Conservation (phyloP, 2,113 vertebrate species). For the Picathartes gymnocephalus region DNA sequence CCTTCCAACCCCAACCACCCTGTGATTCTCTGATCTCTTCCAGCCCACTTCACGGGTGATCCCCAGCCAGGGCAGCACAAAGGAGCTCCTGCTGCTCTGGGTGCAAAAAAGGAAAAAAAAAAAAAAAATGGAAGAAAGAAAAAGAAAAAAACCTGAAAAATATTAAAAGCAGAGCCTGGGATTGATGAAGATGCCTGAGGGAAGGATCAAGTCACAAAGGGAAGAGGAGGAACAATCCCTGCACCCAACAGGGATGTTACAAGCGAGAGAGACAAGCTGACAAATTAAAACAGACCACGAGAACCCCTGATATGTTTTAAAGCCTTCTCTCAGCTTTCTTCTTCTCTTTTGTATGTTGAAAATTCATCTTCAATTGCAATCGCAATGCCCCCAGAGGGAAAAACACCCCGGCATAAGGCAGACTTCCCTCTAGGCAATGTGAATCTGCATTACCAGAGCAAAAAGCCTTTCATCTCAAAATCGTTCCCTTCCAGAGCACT, state of each 20-base stretch:
- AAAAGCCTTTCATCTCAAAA: slow-evolving; percentile 47
- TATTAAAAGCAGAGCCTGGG: neutral
- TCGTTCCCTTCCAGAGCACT: neutral
- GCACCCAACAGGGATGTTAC: neutral
- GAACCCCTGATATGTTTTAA: neutral
- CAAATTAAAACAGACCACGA: neutral
- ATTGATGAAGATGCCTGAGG: neutral
- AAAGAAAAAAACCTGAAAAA: neutral
- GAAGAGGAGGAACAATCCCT: neutral
- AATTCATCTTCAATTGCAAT: slow-evolving; percentile 46
- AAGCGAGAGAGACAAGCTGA: neutral
- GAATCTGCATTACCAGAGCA: neutral
- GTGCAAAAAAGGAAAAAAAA: neutral
- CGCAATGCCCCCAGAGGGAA: neutral
- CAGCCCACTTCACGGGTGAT: neutral
- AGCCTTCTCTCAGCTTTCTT: slow-evolving; percentile 20
- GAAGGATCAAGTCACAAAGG: neutral
- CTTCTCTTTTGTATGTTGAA: slow-evolving; percentile 32
- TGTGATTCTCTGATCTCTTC: neutral
- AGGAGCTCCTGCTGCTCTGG: neutral
- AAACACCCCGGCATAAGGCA: slow-evolving; percentile 11
- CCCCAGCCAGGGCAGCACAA: neutral
- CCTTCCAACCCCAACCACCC: neutral
- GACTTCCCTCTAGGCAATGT: slow-evolving; percentile 21
- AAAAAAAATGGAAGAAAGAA: rapidly evolving